Evolutionary conservation across 1,140 invertebrate genomes (phyloP).

Genomic region (Sitophilus oryzae): DNA sequence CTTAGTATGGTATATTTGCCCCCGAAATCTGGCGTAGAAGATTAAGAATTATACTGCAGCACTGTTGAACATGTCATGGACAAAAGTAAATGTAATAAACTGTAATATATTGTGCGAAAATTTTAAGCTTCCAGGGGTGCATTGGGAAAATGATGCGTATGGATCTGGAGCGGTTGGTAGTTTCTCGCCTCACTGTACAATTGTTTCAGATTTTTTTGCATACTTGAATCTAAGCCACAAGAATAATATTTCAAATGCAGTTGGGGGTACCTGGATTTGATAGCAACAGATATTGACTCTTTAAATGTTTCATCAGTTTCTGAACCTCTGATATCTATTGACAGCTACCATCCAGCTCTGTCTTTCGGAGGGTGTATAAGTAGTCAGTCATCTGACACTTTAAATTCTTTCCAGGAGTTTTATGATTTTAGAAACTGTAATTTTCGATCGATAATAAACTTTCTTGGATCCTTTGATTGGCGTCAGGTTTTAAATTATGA

Average conservation of each 20-base stretch:
- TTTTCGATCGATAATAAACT: too few relatives aligned
- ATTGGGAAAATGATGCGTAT: conserved; percentile 4
- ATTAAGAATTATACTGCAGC: too few relatives aligned
- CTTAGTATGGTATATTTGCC: background rate
- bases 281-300: background rate
- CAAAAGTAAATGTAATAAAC: conserved; percentile 1
- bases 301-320: conserved; percentile 3
- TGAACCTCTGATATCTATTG: background rate
- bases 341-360: conserved; percentile 1
- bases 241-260: background rate
- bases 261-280: background rate
- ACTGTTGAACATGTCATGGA: conserved; percentile 2
- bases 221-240: conserved; percentile 1
- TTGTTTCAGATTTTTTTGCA: conserved; percentile 2
- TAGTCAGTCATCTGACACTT: background rate
- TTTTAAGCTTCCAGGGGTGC: conserved; percentile 1
- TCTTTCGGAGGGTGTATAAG: background rate
- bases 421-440: conserved; percentile 1
- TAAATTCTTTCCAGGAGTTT: background rate
- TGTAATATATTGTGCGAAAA: background rate
- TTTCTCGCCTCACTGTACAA: background rate
- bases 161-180: conserved; percentile 1
- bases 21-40: background rate
- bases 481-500: background rate
- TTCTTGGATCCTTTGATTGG: background rate